Conservation (phyloP, 2,797 vertebrate species). For the Dallia pectoralis region DNA sequence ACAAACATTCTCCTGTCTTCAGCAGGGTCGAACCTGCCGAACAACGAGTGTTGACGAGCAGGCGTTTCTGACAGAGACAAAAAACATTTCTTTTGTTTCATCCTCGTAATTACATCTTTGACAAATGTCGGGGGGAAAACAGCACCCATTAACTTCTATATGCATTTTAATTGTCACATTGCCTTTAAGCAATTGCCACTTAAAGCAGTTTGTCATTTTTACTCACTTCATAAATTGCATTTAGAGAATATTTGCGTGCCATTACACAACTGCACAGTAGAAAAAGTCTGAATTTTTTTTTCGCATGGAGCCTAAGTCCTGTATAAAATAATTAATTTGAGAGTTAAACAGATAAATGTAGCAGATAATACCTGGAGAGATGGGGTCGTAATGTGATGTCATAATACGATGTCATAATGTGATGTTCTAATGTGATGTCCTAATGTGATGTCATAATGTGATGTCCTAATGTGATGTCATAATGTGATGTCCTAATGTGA, state of each 20-base stretch:
- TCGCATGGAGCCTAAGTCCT: no score
- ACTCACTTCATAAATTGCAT: constrained; percentile 77
- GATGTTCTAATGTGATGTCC: no score
- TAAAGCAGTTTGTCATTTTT: constrained; percentile 63
- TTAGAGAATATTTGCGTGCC: constrained; percentile 71
- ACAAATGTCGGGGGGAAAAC: constrained; percentile 68
- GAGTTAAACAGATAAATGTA: no score
- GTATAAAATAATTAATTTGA: background rate
- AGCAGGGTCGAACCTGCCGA: background rate
- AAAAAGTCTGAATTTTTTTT: no score
- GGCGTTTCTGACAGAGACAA: constrained; percentile 21
- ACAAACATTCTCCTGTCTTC: background rate
- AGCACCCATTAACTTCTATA: constrained; percentile 69
- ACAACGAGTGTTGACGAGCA: background rate
- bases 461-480: no score
- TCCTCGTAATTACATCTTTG: constrained; percentile 79
- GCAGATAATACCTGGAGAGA: no score
- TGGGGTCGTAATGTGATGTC: no score
- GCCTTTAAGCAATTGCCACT: constrained; percentile 71
- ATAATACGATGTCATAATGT: no score
- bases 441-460: no score
- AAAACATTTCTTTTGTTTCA: constrained; percentile 61
- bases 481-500: no score
- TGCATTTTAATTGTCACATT: constrained; percentile 68
- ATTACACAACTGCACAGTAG: constrained; percentile 51